Evolutionary conservation across 2,113 vertebrate species (phyloP), one percentile per base, ranked within the genome.

Genomic region (Cepphus grylle): DNA sequence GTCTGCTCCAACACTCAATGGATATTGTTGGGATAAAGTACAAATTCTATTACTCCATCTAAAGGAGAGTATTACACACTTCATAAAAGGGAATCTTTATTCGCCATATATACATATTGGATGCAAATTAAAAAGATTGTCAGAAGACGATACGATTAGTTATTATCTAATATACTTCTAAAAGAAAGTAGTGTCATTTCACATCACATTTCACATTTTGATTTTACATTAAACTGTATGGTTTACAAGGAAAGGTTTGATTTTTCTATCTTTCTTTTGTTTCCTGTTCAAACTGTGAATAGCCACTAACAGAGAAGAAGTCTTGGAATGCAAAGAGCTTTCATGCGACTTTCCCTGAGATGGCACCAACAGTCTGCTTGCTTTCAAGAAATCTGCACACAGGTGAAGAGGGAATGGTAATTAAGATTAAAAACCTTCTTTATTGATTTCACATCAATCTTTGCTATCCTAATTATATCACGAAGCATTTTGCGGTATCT

Each of bases 201-300:
- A 42, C 9, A n/a, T 71, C 19, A n/a, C n/a, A n/a, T n/a, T n/a
- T n/a, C n/a, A n/a, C n/a, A 79, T 67, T 62, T 42, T 58, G 6
- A 30, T 47, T 81, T 89, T 77, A 71, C 12, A 11, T 49, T 45
- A 61, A 85, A 49, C 11, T 47, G 70, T 38, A 40, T 3, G 3
- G 16, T 55, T 86, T 71, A n/a, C 12, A 43, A 45, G 4, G 23
- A 59, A 50, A 7, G 2, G 2, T 50, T 61, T 9, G 0, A 21
- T 42, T 85, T 87, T 88, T 62, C 8, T 5, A 0, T 27, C 11
- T 70, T 55, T 53, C 23, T 12, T 52, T 86, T 36, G 29, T 66
- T 94, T 25, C 23, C 20, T 0, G 0, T 59, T 82, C 38, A 53
- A 45, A 40, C 61, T 84, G 30, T 71, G 29, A 76, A 81, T 25